phyloP scores from a whole-genome alignment of 1,140 invertebrate species.

The Campoletis sonorensis region DNA sequence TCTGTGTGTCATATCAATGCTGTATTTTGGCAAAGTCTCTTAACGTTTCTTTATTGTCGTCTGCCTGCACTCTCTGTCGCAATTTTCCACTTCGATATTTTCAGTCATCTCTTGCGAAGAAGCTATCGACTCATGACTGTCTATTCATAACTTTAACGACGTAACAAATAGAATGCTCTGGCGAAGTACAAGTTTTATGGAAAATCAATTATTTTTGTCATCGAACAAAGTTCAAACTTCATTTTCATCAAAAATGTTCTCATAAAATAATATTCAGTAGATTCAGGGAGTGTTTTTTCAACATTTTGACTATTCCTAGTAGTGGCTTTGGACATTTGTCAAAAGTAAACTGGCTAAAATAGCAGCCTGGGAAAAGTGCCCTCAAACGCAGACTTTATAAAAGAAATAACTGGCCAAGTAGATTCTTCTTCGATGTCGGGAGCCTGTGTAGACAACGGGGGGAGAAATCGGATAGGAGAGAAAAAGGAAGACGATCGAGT shows the following conservation, averaged over 20 bases:
- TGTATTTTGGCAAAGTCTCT: background rate
- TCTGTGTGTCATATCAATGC: constrained; percentile 4
- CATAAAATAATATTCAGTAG: too few species aligned
- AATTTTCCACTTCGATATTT: background rate
- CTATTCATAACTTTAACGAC: too few species aligned
- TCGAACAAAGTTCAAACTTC: too few species aligned
- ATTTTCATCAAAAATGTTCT: too few species aligned
- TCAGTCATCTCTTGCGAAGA: background rate
- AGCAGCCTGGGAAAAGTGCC: too few species aligned
- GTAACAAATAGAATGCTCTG: too few species aligned
- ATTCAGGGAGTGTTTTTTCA: too few species aligned
- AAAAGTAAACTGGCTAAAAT: too few species aligned
- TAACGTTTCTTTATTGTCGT: background rate
- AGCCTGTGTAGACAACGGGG: background rate
- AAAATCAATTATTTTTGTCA: too few species aligned
- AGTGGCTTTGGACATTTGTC: too few species aligned
- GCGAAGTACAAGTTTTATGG: too few species aligned
- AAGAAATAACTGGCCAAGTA: background rate
- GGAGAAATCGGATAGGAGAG: background rate
- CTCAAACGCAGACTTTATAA: background rate
- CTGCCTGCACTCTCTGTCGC: background rate
- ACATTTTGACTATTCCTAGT: too few species aligned
- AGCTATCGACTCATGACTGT: background rate
- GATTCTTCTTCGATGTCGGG: constrained; percentile 6
- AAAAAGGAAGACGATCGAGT: constrained; percentile 26